phyloP scores from a whole-genome alignment of 2,113 vertebrate genomes.

The Chrysemys picta region DNA sequence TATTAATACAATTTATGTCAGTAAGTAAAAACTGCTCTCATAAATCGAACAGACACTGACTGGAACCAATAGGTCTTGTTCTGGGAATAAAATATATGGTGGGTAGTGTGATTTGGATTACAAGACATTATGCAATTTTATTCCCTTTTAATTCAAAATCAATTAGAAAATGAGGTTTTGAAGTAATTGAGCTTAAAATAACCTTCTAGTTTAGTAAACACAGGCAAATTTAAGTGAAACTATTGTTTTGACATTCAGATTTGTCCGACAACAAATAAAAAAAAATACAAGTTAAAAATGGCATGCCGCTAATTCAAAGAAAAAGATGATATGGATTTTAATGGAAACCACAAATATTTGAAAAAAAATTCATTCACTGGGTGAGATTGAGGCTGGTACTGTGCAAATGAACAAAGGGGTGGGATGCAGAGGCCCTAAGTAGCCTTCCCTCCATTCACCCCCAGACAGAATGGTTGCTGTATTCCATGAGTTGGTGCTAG shows the following conservation, averaged over 20 bases:
- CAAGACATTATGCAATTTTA: background rate
- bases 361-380: background rate
- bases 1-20: background rate
- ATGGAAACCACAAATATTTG: background rate
- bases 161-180: background rate
- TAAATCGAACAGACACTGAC: background rate
- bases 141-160: conserved; percentile 22
- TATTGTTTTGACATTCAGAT: background rate
- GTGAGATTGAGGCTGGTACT: background rate
- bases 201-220: background rate
- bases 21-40: conserved; percentile 12
- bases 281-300: background rate
- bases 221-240: background rate
- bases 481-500: background rate
- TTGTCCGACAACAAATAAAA: background rate
- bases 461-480: background rate
- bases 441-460: background rate
- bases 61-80: background rate
- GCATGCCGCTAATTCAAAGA: background rate
- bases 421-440: background rate
- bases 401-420: too few species aligned
- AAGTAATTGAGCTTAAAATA: background rate
- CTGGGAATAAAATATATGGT: background rate
- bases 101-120: background rate
- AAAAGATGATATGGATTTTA: background rate